phyloP scores from a whole-genome alignment of 2,888 invertebrate species.

The Rosalia funebris region DNA sequence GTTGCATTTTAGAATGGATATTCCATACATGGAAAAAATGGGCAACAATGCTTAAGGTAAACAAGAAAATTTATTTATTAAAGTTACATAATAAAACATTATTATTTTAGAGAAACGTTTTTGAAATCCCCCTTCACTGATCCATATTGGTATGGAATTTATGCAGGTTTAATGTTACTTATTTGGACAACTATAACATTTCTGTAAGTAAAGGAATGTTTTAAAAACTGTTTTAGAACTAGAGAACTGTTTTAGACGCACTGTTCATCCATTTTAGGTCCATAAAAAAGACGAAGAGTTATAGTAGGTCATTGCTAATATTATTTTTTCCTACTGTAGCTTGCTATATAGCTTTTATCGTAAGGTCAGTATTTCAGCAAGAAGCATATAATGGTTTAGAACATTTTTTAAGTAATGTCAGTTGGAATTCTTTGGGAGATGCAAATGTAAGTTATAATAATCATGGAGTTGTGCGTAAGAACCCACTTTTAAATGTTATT shows the following conservation, averaged over 20 bases:
- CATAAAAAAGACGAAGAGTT: conserved; percentile 59
- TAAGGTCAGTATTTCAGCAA: conserved; percentile 55
- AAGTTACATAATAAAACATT: conserved; percentile 15
- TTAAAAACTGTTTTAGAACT: conserved; percentile 1
- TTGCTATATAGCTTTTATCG: conserved; percentile 57
- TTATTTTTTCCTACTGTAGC: conserved; percentile 56
- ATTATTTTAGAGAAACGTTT: conserved; percentile 62
- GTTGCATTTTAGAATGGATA: conserved; percentile 57
- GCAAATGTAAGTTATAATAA: conserved; percentile 57
- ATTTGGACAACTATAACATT: conserved; percentile 73
- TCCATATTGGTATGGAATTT: conserved; percentile 73
- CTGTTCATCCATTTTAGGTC: conserved; percentile 50
- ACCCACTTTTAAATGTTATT: conserved; percentile 26
- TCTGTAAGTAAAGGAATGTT: conserved; percentile 69
- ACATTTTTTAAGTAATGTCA: conserved; percentile 51
- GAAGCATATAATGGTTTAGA: conserved; percentile 50
- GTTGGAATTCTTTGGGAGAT: conserved; percentile 56
- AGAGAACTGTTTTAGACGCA: neutral
- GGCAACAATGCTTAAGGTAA: conserved; percentile 63
- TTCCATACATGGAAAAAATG: conserved; percentile 56
- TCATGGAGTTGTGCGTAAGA: neutral
- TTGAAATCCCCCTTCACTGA: conserved; percentile 70
- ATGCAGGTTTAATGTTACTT: conserved; percentile 71
- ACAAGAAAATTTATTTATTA: conserved; percentile 14
- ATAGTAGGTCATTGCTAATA: conserved; percentile 57